Base-by-base conservation (phyloP, 2,113 vertebrate genomes). In the Daphoenositta chrysoptera region DNA sequence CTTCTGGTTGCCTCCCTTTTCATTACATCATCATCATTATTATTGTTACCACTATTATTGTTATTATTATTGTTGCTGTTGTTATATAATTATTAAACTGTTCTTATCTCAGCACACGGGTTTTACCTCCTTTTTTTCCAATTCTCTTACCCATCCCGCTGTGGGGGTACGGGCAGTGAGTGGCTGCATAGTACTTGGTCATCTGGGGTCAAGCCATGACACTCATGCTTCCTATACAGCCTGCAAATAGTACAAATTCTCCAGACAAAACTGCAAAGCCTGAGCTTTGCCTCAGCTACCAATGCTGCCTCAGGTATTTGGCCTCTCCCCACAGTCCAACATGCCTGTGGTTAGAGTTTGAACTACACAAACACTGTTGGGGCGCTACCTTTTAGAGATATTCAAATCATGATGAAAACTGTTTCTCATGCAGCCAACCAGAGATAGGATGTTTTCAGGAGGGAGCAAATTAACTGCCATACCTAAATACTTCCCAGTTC, bases 151-250 rank as follows among this genome's bases (percentile, higher is more conserved):
- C 53, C 31, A 42, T 42, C 13, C 10, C 26, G 16, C 45, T 35
- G 10, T 1, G 1, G 15, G 13, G 7, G 7, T 35, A 27, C 0
- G 0, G 10, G 13, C 17, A 73, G 26, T 26, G 8, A 80, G 30
- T 31, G 11, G n/a, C 39, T 60, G n/a, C 30, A 11, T 2, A 31
- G 31, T 47, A 80, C 22, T 47, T 40, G 30, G 15, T 20, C 13
- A 53, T 27, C 47, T 73, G 19, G 7, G 40, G 13, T 68, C 37
- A 73, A 80, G 35, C 26, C 26, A 37, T 19, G 23, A 42, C n/a
- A 47, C 22, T 77, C 37, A 14, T 1, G 4, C 23, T 79, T 86
- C 37, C 68, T 82, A 64, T 14, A 44, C n/a, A 80, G 42, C 21
- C 61, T 83, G 56, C 7, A 12, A 75, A 83, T 22, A 60, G 35